Conservation (phyloP, 2,888 invertebrate species). For the Neoaliturus tenellus region DNA sequence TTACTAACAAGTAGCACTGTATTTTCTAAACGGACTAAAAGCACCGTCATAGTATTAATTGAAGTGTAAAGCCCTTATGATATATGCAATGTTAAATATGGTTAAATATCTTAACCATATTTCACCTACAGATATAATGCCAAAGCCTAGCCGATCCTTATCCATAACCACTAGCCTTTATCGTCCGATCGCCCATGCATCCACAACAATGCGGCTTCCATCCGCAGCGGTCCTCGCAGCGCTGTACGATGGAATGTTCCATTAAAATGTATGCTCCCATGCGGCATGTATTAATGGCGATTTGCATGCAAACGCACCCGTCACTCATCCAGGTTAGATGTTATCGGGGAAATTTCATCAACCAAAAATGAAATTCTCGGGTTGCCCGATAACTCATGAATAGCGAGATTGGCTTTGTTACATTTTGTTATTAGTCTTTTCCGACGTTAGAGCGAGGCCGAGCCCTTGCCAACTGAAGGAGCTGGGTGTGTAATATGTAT, state of each 20-base stretch:
- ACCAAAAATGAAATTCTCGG: slow-evolving; percentile 12
- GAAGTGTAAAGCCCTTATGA: too few species aligned
- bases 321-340: slow-evolving; percentile 7
- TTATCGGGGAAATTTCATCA: slow-evolving; percentile 24
- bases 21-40: too few species aligned
- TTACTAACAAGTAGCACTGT: too few species aligned
- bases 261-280: slow-evolving; percentile 7
- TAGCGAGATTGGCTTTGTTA: slow-evolving; percentile 36
- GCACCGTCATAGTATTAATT: too few species aligned
- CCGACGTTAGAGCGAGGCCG: too few species aligned
- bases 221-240: not conserved
- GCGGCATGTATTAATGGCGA: slow-evolving; percentile 29
- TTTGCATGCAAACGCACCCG: slow-evolving; percentile 23
- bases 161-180: not conserved
- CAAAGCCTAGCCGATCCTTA: slow-evolving; percentile 3
- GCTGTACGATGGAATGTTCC: slow-evolving; percentile 3
- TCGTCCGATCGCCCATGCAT: not conserved
- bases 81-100: too few species aligned
- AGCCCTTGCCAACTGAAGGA: not conserved
- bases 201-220: not conserved
- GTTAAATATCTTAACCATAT: too few species aligned
- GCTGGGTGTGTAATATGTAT: not conserved
- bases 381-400: slow-evolving; percentile 31
- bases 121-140: too few species aligned
- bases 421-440: not conserved